These are phyloP conservation scores for Hymenopus coronatus DNA, from an alignment of 2,888 invertebrate genomes.

Conservation along the genomic window DNA sequence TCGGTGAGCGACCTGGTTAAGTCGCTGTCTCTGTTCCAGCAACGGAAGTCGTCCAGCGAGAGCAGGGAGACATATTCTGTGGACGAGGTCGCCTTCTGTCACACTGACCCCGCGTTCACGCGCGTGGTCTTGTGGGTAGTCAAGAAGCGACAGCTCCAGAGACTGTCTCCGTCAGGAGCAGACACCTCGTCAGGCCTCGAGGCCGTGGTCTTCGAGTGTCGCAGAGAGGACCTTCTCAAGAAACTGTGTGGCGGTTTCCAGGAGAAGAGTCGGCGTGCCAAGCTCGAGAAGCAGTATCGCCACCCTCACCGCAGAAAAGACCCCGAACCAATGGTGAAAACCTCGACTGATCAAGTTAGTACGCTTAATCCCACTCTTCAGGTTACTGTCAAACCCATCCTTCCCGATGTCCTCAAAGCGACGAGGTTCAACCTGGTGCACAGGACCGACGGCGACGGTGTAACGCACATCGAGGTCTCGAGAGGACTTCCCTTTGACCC, in stretches of 20 bases:
- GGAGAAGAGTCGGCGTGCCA: conserved; percentile 39
- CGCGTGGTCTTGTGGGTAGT: conserved; percentile 42
- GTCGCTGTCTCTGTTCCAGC: conserved; percentile 26
- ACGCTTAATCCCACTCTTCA: background rate
- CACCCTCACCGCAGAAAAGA: conserved; percentile 34
- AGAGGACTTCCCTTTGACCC: conserved; percentile 17
- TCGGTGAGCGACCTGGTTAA: conserved; percentile 17
- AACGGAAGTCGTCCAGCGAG: background rate
- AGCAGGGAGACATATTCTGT: conserved; percentile 36
- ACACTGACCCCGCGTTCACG: conserved; percentile 41
- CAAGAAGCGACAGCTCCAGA: conserved; percentile 32
- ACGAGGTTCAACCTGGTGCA: conserved; percentile 48
- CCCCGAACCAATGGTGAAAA: background rate
- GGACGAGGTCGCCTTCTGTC: conserved; percentile 43
- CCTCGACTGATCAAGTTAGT: background rate
- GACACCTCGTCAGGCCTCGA: conserved; percentile 34
- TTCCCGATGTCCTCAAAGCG: background rate
- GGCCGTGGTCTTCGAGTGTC: conserved; percentile 41
- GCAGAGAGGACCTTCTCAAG: conserved; percentile 38
- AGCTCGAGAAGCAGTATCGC: conserved; percentile 33
- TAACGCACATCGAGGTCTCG: conserved; percentile 52
- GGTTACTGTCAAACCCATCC: background rate
- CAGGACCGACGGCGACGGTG: conserved; percentile 50
- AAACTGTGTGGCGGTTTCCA: conserved; percentile 39
- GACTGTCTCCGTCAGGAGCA: background rate